Base-by-base conservation (phyloP, 2,888 invertebrate genomes). In the Ditula angustiorana region DNA sequence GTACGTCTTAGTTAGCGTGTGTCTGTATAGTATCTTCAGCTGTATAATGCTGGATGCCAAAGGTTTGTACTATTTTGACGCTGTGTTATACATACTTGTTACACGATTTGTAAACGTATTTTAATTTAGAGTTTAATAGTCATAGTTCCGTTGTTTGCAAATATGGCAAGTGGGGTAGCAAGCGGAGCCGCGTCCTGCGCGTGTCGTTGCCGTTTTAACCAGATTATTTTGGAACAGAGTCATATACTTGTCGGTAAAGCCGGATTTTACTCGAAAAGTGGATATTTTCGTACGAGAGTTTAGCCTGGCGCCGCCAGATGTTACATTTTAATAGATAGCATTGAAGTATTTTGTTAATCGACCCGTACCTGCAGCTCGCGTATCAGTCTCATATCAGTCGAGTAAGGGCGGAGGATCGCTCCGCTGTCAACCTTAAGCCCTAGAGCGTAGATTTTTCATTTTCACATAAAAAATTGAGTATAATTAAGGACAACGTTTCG, bases 281-380 rank as follows among this genome's bases (percentile, higher is more conserved):
- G 69, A 77, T 90, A 90, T 90, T 90, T 90, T 90, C 84, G 72
- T 88, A 90, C 74, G 70, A 72, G 71, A 70, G 73, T 86, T 86
- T 86, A 87, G 79, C 75, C 75, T 76, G 77, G 78, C 74, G 67
- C 67, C 71, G 67, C 68, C 69, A 63, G 69, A 30, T 64, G 65
- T 28, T 28, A 49, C 26, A 28, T 62, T 66, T 66, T 73, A 67
- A 70, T 61, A 66, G 47, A 57, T 68, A 70, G 71, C 71, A 69
- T 69, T 62, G 56, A 68, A 62, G 63, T 56, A 60, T 62, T 67
- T 69, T 58, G 33, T 50, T 65, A 33, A 46, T 56, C 21, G 26
- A 46, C 53, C 50, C 52, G 67, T 61, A 46, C 49, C 58, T 44
- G 67, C 67, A 62, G 65, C 55, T 55, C 49, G 57, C 63, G 62